Evolutionary conservation across 2,888 invertebrate genomes (phyloP).

Genomic region (Meteorus cinctellus): DNA sequence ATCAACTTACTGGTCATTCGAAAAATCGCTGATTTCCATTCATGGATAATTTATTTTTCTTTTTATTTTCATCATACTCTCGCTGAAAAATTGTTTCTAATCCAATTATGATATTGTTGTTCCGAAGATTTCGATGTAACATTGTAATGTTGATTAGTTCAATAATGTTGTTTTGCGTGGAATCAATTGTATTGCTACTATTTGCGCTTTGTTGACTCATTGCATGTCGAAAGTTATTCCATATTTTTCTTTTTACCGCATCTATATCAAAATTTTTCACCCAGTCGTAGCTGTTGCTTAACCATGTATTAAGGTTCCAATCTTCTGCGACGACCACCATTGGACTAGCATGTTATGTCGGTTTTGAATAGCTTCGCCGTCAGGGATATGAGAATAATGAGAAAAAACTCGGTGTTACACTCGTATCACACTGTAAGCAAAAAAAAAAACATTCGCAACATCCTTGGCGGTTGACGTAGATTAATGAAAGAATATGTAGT

Average conservation of each 20-base stretch:
- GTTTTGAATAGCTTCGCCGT: slow-evolving; percentile 44
- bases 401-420: not conserved
- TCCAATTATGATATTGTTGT: not conserved
- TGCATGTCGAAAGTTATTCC: slow-evolving; percentile 39
- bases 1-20: not conserved
- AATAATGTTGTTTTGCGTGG: not conserved
- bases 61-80: not conserved
- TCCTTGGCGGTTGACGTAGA: slow-evolving; percentile 23
- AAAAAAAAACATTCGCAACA: not conserved
- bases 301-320: not conserved
- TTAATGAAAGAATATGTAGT: slow-evolving; percentile 10
- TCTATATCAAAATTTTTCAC: slow-evolving; percentile 9
- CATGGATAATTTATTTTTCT: not conserved
- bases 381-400: slow-evolving; percentile 24
- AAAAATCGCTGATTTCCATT: not conserved
- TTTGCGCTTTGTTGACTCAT: slow-evolving; percentile 40
- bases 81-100: slow-evolving; percentile 2
- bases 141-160: not conserved
- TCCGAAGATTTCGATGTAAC: not conserved
- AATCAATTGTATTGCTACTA: not conserved
- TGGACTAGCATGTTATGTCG: slow-evolving; percentile 49
- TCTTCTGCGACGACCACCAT: not conserved
- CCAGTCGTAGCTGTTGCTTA: not conserved
- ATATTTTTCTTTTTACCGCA: slow-evolving; percentile 16
- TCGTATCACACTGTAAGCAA: not conserved